phyloP scores from a whole-genome alignment of 2,113 vertebrate species.

The Tragelaphus buxtoni region DNA sequence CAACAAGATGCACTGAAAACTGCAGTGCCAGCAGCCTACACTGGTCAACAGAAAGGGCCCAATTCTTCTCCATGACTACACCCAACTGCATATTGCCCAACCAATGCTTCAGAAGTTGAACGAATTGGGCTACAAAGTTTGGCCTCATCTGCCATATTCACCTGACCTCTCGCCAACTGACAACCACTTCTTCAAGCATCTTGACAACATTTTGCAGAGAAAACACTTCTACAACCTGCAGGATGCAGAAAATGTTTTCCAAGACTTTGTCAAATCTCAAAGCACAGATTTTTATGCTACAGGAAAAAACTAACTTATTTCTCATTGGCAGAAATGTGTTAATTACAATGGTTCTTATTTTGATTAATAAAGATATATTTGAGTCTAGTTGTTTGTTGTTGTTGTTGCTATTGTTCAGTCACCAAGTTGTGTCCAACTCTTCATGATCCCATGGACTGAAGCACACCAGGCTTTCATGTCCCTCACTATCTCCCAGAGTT shows the following conservation, averaged over 20 bases:
- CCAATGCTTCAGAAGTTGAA: background rate
- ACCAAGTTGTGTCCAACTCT: background rate
- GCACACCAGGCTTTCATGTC: background rate
- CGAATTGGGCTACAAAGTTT: background rate
- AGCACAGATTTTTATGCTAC: background rate
- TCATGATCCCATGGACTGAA: background rate
- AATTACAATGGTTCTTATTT: background rate
- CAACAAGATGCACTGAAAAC: background rate
- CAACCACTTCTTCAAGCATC: background rate
- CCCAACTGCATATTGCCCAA: background rate
- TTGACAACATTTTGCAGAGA: background rate
- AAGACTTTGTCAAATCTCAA: background rate
- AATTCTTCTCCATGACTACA: background rate
- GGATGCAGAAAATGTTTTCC: background rate
- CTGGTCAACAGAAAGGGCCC: background rate
- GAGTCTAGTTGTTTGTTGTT: background rate
- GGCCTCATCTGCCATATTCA: background rate
- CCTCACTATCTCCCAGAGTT: background rate
- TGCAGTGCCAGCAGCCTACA: background rate
- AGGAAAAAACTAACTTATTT: background rate
- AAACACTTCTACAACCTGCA: background rate
- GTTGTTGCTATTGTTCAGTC: background rate
- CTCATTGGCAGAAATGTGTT: background rate
- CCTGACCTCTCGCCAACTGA: background rate
- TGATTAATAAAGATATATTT: background rate